A percentile compares a stretch with the other conserved stretches of the same genome.
Conservation (phyloP, 2,888 invertebrate species). For the Harpalus rufipes region DNA sequence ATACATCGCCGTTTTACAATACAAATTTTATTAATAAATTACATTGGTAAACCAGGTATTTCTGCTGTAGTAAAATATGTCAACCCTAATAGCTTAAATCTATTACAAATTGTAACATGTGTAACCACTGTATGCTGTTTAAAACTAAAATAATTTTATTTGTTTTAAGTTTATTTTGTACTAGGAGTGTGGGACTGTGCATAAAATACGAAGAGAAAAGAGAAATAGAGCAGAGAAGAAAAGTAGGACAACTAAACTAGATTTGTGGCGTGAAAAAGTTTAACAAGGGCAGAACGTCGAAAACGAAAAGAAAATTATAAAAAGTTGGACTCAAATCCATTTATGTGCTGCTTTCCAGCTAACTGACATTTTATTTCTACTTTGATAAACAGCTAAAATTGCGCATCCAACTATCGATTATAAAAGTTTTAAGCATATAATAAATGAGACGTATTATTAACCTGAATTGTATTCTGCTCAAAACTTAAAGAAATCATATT, state of each 20-base stretch:
- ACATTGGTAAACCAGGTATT: too few relatives aligned
- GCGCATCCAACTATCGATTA: neutral
- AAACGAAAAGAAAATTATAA: conserved; percentile 29
- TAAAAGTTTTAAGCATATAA: neutral
- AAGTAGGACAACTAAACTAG: conserved; percentile 36
- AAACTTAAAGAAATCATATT: too few relatives aligned
- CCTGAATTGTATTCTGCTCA: neutral
- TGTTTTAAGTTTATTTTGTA: neutral
- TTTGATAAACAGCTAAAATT: neutral
- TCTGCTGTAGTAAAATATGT: neutral
- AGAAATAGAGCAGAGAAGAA: neutral
- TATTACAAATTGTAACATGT: neutral
- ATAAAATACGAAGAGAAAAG: neutral
- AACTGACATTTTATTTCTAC: conserved; percentile 19
- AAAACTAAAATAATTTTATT: neutral
- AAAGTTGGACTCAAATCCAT: conserved; percentile 22
- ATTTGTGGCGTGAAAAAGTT: conserved; percentile 24
- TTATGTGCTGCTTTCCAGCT: too few relatives aligned
- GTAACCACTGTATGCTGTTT: neutral
- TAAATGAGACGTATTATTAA: neutral
- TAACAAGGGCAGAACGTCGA: conserved; percentile 14
- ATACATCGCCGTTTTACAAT: too few relatives aligned
- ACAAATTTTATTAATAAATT: too few relatives aligned
- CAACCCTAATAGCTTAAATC: neutral
- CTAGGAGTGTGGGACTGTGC: neutral